Evolutionary conservation across 1,140 invertebrate species (phyloP), one percentile per base, ranked within the genome.

Genomic region (Telenomus remus): DNA sequence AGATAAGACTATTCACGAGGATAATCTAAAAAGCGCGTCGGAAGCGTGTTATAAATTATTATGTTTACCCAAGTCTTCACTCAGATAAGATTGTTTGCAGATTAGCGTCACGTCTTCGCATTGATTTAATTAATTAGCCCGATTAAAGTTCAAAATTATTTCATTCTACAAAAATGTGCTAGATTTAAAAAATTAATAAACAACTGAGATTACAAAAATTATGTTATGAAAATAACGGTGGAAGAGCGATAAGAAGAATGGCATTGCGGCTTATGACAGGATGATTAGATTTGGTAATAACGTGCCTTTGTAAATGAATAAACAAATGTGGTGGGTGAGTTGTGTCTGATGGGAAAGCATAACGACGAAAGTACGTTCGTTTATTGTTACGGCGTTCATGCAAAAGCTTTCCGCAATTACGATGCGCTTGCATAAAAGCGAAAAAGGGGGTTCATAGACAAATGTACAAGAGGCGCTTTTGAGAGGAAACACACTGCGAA

Each of bases 21-120:
- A 70, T 76, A 76, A 76, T 70, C 54, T 59, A 64, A 76, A 70
- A 75, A 69, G 71, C 56, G 55, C 42, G 71, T 48, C 37, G 44
- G 44, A 54, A 66, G 55, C 37, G 8, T 37, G 44, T 51, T 53
- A 66, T 46, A 56, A 72, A 51, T 64, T 64, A 59, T 64, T 56
- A 53, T 63, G 11, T 51, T 57, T 57, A 57, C 54, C 11, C 19
- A 34, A 37, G 34, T 43, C n/a, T 16, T 34, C 35, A 46, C 39
- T 64, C 4, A 4, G 13, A 37, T n/a, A 11, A 19, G 12, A 35
- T 53, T 53, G 39, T 53, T 60, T 50, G 10, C 7, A 60, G 16
- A 60, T 60, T 57, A 48, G 6, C 55, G 44, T 12, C 10, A 15
- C 6, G 16, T 37, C 34, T 51, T 9, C 8, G 9, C 37, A 27